phyloP scores from a whole-genome alignment of 2,888 invertebrate species.

The Agelastica alni region DNA sequence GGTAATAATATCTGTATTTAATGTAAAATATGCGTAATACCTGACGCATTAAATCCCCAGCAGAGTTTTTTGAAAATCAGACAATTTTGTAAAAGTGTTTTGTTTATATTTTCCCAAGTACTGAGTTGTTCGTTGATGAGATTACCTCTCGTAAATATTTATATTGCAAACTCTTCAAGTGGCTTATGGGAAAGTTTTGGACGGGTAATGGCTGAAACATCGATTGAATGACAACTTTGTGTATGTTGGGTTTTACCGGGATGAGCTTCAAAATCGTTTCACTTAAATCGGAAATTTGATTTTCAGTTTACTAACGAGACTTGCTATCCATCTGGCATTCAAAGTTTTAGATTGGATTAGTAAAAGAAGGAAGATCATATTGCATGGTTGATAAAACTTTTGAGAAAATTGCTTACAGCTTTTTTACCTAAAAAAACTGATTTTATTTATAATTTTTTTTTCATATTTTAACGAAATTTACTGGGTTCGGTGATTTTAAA shows the following conservation, averaged over 20 bases:
- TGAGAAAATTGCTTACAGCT: too few species aligned
- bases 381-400: too few species aligned
- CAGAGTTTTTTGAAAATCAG: too few species aligned
- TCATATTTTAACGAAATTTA: too few species aligned
- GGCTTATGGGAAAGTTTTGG: conserved; percentile 18
- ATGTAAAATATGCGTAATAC: too few species aligned
- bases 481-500: too few species aligned
- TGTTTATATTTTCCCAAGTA: not conserved
- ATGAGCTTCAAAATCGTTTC: conserved; percentile 16
- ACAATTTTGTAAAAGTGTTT: not conserved
- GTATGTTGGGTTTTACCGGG: conserved; percentile 19
- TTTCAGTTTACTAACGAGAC: conserved; percentile 19
- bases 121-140: not conserved
- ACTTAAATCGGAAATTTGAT: conserved; percentile 22
- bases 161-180: conserved; percentile 12
- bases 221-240: conserved; percentile 21
- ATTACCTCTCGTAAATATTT: conserved; percentile 17
- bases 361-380: too few species aligned
- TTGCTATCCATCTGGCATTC: conserved; percentile 10
- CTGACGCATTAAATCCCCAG: too few species aligned
- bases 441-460: too few species aligned
- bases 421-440: too few species aligned
- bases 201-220: conserved; percentile 20
- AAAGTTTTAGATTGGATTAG: conserved; percentile 12
- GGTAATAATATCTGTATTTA: too few species aligned